Base-by-base conservation (phyloP, 1,140 invertebrate genomes). In the Drosophila mauritiana region DNA sequence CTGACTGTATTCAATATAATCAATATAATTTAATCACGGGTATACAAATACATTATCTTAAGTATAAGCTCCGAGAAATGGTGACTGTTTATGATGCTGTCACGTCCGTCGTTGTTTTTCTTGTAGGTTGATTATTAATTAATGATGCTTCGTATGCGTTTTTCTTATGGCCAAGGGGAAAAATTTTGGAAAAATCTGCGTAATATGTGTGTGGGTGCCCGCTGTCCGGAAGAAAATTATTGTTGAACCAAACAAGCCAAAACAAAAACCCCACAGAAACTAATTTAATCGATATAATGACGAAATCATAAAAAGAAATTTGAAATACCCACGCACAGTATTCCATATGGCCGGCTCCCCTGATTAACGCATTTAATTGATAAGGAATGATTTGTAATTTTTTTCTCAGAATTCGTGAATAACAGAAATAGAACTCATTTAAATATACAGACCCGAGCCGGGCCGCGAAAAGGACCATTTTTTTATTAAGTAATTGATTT, bases 111-210 rank as follows among this genome's bases (percentile, higher is more conserved):
- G 51, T 83, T 39, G 37, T 6, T 39, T 13, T n/a, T 40, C 39
- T n/a, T n/a, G 75, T 84, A 73, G 76, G 80, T 64, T 67, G 80
- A 84, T 79, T 84, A 79, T 76, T 79, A 84, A 84, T 84, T 84
- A 80, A 84, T 84, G 76, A 73, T 77, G 81, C 76, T 84, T 84
- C 59, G 67, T 83, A 73, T 83, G 80, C 80, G 72, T 62, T 84
- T 84, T 84, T 63, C 76, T 67, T 77, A 58, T 61, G 61, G 52
- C 73, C 79, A 45, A 67, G 31, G 69, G 31, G 69, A 78, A 57
- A 27, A 27, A 27, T 78, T 78, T 63, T 52, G 63, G 54, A 6
- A 27, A 27, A 27, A 59, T 49, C 43, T 62, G 51, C 57, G 25
- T 58, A 42, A 49, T 34, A 22, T 27, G 20, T 55, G 15, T 22